Percentiles rank a stretch among this genome's conserved stretches.
Conservation (phyloP, 2,888 invertebrate genomes). For the Auanema sp. region DNA sequence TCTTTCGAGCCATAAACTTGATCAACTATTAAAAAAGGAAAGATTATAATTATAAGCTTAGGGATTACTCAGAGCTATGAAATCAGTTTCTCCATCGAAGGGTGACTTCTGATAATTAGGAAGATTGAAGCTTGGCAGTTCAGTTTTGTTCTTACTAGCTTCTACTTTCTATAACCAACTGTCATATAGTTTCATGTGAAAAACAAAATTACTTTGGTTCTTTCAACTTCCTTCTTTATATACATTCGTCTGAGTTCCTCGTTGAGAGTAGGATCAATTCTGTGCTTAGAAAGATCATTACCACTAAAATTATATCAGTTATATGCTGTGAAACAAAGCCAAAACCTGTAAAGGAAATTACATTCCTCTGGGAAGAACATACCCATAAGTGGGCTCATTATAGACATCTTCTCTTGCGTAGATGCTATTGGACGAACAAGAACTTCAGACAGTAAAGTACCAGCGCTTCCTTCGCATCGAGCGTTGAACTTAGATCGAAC, state of each 20-base stretch:
- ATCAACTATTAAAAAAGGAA: too few relatives aligned
- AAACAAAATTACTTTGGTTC: too few relatives aligned
- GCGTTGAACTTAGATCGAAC: constrained; percentile 45
- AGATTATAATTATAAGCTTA: too few relatives aligned
- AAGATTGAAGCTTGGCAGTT: too few relatives aligned
- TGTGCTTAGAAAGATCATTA: constrained; percentile 29
- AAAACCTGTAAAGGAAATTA: constrained; percentile 31
- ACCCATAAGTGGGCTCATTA: constrained; percentile 32
- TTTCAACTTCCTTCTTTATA: constrained; percentile 29
- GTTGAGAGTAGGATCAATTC: constrained; percentile 38
- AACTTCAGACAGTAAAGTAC: constrained; percentile 44
- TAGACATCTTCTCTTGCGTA: constrained; percentile 32
- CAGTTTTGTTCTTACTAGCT: too few relatives aligned
- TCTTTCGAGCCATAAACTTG: too few relatives aligned
- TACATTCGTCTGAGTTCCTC: constrained; percentile 44
- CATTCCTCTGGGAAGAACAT: constrained; percentile 43
- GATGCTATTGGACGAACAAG: constrained; percentile 43
- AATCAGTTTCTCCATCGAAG: too few relatives aligned
- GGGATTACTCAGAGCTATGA: too few relatives aligned
- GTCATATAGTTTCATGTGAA: too few relatives aligned
- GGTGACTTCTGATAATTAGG: too few relatives aligned
- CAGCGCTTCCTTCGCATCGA: constrained; percentile 51
- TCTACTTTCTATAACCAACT: too few relatives aligned
- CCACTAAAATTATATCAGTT: constrained; percentile 20
- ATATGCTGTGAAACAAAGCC: neutral